phyloP scores from a whole-genome alignment of 2,888 invertebrate species.

The Pasiphila rectangulata region DNA sequence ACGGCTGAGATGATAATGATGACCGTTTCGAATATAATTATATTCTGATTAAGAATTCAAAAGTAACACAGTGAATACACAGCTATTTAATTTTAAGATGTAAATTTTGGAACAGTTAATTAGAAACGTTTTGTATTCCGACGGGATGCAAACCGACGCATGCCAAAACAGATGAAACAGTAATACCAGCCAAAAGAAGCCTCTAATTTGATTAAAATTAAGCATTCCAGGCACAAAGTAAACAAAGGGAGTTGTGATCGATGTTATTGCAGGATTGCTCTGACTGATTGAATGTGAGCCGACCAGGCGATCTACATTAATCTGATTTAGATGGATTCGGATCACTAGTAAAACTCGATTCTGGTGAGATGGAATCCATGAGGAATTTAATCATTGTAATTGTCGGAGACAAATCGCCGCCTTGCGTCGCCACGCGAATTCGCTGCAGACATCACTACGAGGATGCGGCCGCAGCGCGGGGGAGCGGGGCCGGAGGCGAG shows the following conservation, averaged over 20 bases:
- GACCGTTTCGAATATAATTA: too few species aligned
- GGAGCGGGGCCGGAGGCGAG: too few species aligned
- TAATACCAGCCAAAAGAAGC: slow-evolving; percentile 1
- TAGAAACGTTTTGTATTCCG: slow-evolving; percentile 1
- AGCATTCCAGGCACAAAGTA: slow-evolving; percentile 12
- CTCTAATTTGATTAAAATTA: slow-evolving; percentile 3
- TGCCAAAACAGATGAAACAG: slow-evolving; percentile 1
- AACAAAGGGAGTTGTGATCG: slow-evolving; percentile 9
- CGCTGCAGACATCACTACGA: too few species aligned
- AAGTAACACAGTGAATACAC: too few species aligned
- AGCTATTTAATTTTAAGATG: too few species aligned
- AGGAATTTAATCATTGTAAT: too few species aligned
- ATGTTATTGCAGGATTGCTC: slow-evolving; percentile 12
- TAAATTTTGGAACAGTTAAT: neutral
- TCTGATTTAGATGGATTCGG: slow-evolving; percentile 25
- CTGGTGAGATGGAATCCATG: too few species aligned
- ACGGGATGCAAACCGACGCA: neutral
- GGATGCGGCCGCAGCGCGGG: too few species aligned
- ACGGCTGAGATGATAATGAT: too few species aligned
- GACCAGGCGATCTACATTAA: slow-evolving; percentile 25
- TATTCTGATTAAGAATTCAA: too few species aligned
- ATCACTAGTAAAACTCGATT: slow-evolving; percentile 1
- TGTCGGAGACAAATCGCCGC: too few species aligned
- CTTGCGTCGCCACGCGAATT: too few species aligned
- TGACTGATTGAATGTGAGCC: slow-evolving; percentile 30